Percentiles rank a stretch among this genome's conserved stretches.
Conservation (phyloP, 2,888 invertebrate species). For the Eupithecia dodoneata region DNA sequence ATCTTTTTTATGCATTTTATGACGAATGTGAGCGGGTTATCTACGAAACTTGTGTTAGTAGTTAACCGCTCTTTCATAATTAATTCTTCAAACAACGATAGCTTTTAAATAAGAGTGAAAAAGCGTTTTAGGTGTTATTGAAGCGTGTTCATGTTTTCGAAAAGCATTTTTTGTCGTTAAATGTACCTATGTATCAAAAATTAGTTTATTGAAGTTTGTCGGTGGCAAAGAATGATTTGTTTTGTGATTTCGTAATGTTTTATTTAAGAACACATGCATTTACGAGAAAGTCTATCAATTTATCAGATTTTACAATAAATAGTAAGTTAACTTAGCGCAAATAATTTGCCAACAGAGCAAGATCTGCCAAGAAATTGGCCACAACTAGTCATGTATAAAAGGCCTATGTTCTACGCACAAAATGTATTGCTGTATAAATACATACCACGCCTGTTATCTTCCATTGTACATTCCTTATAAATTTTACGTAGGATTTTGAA, state of each 20-base stretch:
- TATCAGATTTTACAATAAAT: conserved; percentile 1
- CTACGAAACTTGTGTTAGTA: not conserved
- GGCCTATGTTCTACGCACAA: conserved; percentile 79
- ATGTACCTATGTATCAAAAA: not conserved
- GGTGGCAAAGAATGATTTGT: not conserved
- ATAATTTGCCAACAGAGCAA: conserved; percentile 40
- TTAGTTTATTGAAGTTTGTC: not conserved
- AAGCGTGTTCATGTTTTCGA: not conserved
- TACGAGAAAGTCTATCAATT: not conserved
- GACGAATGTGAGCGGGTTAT: not conserved
- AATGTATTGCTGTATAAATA: conserved; percentile 56
- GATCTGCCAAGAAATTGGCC: conserved; percentile 55
- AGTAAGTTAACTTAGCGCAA: not conserved
- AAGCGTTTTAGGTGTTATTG: not conserved
- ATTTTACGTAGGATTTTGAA: conserved; percentile 51
- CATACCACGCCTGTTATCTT: conserved; percentile 62
- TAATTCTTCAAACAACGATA: not conserved
- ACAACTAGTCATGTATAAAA: conserved; percentile 78
- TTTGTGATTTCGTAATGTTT: not conserved
- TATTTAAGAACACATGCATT: not conserved
- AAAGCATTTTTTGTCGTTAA: not conserved
- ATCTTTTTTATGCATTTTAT: not conserved
- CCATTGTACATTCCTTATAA: conserved; percentile 77
- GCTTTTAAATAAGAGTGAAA: not conserved
- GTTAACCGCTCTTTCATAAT: not conserved